Conservation (phyloP, 2,113 vertebrate species). For the Zapornia atra region DNA sequence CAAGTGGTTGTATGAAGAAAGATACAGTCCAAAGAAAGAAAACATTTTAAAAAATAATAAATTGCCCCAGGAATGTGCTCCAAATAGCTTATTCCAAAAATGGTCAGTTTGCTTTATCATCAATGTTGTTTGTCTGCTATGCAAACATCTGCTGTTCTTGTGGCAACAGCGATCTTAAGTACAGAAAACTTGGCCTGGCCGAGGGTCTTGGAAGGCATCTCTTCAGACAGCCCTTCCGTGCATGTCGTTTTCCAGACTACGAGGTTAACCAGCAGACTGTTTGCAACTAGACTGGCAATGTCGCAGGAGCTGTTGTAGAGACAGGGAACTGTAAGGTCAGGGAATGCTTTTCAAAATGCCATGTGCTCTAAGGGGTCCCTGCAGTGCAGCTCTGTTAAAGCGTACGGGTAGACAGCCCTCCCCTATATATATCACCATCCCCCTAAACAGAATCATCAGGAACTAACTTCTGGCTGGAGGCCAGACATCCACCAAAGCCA, state of each 20-base stretch:
- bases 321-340: background rate
- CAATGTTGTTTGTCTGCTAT: slow-evolving; percentile 24
- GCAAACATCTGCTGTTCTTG: slow-evolving; percentile 57
- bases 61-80: background rate
- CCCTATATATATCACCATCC: background rate
- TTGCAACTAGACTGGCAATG: background rate
- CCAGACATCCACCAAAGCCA: too few relatives aligned
- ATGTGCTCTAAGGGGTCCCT: background rate
- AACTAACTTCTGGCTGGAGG: background rate
- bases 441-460: background rate
- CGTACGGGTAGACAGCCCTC: background rate
- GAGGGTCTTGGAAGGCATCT: background rate
- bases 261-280: slow-evolving; percentile 1
- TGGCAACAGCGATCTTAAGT: background rate
- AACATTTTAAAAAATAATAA: background rate
- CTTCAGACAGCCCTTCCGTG: background rate
- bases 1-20: background rate
- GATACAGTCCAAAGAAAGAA: background rate
- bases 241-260: background rate
- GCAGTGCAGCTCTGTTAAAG: background rate
- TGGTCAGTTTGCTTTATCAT: slow-evolving; percentile 51
- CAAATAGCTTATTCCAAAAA: slow-evolving; percentile 27
- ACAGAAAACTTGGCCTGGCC: slow-evolving; percentile 8
- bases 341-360: background rate
- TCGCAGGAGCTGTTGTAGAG: background rate